phyloP scores from a whole-genome alignment of 1,140 invertebrate species.

The Hylaeus anthracinus region DNA sequence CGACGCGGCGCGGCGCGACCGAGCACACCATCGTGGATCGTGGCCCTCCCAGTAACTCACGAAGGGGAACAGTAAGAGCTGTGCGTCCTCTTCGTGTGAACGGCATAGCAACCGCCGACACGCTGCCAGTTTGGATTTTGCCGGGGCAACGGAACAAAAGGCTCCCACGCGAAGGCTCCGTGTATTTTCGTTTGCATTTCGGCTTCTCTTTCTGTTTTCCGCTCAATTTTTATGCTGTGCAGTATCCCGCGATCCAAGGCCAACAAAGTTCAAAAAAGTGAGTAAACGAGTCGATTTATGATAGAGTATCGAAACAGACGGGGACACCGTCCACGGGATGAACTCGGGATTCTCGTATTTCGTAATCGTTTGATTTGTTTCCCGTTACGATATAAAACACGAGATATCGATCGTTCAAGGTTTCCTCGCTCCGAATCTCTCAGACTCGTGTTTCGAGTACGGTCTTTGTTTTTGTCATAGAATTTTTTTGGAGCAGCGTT shows the following conservation, averaged over 20 bases:
- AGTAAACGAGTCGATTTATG: not conserved
- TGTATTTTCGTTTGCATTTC: slow-evolving; percentile 5
- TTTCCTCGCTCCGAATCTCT: too few species aligned
- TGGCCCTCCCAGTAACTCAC: slow-evolving; percentile 57
- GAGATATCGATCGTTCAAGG: too few species aligned
- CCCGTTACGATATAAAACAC: too few species aligned
- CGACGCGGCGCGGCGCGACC: slow-evolving; percentile 5
- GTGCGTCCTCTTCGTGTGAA: slow-evolving; percentile 55
- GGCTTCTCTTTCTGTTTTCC: slow-evolving; percentile 2
- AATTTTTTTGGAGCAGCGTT: too few species aligned
- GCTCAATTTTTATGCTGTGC: not conserved
- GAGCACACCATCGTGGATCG: slow-evolving; percentile 38
- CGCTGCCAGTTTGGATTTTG: slow-evolving; percentile 38
- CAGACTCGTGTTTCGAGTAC: too few species aligned
- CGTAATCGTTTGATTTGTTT: too few species aligned
- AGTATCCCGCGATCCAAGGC: slow-evolving; percentile 1
- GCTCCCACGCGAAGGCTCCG: slow-evolving; percentile 28
- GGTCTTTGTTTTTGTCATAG: too few species aligned
- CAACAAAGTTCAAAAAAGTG: not conserved
- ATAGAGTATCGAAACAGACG: not conserved
- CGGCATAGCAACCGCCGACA: slow-evolving; percentile 62
- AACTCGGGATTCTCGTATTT: too few species aligned
- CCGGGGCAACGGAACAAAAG: slow-evolving; percentile 34
- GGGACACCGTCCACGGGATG: too few species aligned
- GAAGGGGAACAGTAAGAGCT: slow-evolving; percentile 51